phyloP scores from a whole-genome alignment of 1,140 invertebrate genomes.

The Drosophila varians region DNA sequence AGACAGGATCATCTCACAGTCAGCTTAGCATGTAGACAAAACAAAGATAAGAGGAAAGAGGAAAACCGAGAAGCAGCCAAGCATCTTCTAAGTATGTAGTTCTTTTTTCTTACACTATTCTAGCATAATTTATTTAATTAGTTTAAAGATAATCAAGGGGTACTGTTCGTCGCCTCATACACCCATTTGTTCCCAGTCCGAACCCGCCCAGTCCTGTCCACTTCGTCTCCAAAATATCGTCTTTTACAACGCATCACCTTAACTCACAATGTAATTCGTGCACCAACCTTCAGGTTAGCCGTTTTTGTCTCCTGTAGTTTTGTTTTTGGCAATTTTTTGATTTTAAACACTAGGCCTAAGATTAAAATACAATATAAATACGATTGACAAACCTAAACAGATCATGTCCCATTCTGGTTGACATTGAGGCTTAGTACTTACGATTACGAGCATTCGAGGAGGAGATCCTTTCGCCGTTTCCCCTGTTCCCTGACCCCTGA shows the following conservation, averaged over 20 bases:
- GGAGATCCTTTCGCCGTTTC: constrained; percentile 2
- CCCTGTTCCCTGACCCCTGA: no score
- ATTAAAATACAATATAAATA: constrained; percentile 21
- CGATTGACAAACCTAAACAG: constrained; percentile 16
- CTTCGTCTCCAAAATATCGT: not conserved
- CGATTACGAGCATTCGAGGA: constrained; percentile 18
- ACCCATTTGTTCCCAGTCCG: constrained; percentile 1
- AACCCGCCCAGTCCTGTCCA: not conserved
- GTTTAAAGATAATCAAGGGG: constrained; percentile 33
- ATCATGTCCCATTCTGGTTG: constrained; percentile 39
- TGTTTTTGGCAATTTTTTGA: not conserved
- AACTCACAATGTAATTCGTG: not conserved
- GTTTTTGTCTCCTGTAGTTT: constrained; percentile 13
- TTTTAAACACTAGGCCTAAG: constrained; percentile 33
- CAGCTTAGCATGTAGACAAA: constrained; percentile 29
- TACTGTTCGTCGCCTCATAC: constrained; percentile 29
- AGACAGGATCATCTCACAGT: constrained; percentile 16
- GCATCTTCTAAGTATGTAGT: constrained; percentile 45
- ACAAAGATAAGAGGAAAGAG: constrained; percentile 1
- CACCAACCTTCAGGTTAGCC: not conserved
- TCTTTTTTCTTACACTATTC: constrained; percentile 43
- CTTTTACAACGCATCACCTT: constrained; percentile 37
- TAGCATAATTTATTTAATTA: constrained; percentile 60
- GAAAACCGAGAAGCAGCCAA: constrained; percentile 9
- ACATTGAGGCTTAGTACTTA: constrained; percentile 31